phyloP scores from a whole-genome alignment of 2,113 vertebrate genomes.

The Melanocharis versteri region DNA sequence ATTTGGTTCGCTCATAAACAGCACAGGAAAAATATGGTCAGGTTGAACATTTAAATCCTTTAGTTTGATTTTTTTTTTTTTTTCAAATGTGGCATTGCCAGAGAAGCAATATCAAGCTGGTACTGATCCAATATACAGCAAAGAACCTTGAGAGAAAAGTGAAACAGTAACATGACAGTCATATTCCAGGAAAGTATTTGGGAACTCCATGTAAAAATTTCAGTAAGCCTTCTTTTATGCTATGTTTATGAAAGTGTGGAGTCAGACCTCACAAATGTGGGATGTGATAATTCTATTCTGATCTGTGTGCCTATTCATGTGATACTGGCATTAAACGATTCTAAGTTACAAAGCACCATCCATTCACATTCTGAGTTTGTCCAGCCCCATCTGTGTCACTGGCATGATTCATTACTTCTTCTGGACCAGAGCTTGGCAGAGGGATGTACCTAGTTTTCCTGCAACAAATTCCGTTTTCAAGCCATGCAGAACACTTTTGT shows the following conservation, averaged over 20 bases:
- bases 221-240: neutral
- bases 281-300: slow-evolving; percentile 18
- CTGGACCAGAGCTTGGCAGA: neutral
- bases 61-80: neutral
- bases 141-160: neutral
- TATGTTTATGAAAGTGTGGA: neutral
- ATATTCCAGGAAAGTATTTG: neutral
- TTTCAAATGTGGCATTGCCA: neutral
- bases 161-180: neutral
- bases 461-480: neutral
- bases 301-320: neutral
- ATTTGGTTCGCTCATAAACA: neutral
- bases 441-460: neutral
- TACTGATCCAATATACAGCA: neutral
- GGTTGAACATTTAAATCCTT: neutral
- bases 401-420: neutral
- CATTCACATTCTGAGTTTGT: neutral
- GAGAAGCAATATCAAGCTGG: neutral
- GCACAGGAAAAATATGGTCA: neutral
- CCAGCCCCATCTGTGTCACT: neutral
- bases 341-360: neutral
- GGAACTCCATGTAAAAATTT: neutral
- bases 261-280: neutral
- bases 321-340: neutral
- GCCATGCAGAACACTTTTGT: neutral